Base-by-base conservation (phyloP, 2,113 vertebrate species). In the Sinosuthora webbiana region DNA sequence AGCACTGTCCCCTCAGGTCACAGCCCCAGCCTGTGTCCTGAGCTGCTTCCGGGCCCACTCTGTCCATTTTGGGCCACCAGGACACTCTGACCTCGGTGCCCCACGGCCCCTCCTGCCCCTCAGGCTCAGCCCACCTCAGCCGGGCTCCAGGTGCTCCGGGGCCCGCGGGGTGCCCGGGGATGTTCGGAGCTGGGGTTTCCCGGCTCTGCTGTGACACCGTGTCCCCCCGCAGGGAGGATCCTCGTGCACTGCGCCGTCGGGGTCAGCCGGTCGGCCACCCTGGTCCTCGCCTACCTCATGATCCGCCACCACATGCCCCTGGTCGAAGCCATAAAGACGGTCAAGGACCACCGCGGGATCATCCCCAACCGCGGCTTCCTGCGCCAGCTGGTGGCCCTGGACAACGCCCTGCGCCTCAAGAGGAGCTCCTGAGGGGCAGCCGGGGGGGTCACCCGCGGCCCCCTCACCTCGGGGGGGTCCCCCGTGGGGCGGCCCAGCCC, bases 281-380 rank as follows among this genome's bases (percentile, higher is more conserved):
- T 99, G 97, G 99, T 99, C 74, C 98, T 99, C 92, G 99, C 99
- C 95, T 99, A 99, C 98, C 98, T 99, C 97, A 99, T 99, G 99
- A 99, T 99, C 95, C 97, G 98, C 68, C 99, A 99, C 87, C 98
- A 97, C 97, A 98, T 99, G 97, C 99, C 98, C 68, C 98, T 99
- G 30, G 99, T 99, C 35, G 99, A 99, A 96, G 99, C 99, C 97
- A 99, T 99, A 97, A 99, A 98, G 92, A 99, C 99, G 0, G 99
- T 99, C 69, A 99, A 99, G 96, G 99, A 99, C 93, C 99, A 99
- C 96, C 97, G 99, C 1, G 99, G 99, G 11, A 99, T 99, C 97
- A 98, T 98, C 95, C 99, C 99, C 81, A 99, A 99, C 98, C 98
- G 99, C 30, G 99, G 99, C 16, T 99, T 99, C 97, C 96, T 99